phyloP scores from a whole-genome alignment of 2,797 vertebrate species.

The Gallinago solitaria region DNA sequence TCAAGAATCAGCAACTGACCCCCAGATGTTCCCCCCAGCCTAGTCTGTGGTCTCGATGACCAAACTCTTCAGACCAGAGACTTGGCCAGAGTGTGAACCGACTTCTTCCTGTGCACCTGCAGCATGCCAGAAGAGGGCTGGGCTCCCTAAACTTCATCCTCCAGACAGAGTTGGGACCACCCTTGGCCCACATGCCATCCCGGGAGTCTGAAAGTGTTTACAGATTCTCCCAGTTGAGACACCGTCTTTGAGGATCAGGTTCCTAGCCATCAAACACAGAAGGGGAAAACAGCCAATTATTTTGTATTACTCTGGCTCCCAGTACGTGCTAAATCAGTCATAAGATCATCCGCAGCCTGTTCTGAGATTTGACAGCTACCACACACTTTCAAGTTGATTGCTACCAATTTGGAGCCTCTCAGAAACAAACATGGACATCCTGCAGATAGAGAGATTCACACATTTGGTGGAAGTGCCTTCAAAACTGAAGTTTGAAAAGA shows the following conservation, averaged over 20 bases:
- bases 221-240: not conserved
- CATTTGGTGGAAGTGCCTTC: conserved; percentile 36
- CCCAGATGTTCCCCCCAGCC: not conserved
- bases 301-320: conserved; percentile 27
- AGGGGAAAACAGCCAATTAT: conserved; percentile 37
- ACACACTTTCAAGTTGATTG: conserved; percentile 38
- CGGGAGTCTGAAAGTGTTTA: not conserved
- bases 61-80: not conserved
- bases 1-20: not conserved
- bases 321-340: conserved; percentile 8
- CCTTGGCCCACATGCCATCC: not conserved
- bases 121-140: rapidly evolving
- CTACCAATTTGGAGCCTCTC: conserved; percentile 39
- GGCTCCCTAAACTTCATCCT: not conserved
- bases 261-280: not conserved
- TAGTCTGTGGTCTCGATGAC: not conserved
- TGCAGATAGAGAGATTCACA: conserved; percentile 53
- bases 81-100: not conserved
- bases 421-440: conserved; percentile 59
- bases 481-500: conserved; percentile 34
- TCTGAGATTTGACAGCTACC: conserved; percentile 52
- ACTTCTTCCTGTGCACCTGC: not conserved
- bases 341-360: conserved; percentile 27
- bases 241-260: not conserved
- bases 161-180: not conserved